Evolutionary conservation across 2,113 vertebrate species (phyloP).

Genomic region (Bos javanicus): DNA sequence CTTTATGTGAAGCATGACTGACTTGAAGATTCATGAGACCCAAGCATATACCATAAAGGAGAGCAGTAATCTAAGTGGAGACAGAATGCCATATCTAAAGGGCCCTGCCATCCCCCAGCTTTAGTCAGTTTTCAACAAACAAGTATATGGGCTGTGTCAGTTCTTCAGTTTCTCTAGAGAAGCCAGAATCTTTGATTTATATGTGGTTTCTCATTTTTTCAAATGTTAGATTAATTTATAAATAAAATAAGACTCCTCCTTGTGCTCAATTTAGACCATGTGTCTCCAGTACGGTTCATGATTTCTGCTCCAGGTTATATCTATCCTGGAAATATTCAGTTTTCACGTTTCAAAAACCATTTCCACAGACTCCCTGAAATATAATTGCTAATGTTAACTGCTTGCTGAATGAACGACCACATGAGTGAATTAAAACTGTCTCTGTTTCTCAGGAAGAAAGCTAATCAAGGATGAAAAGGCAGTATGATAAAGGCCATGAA

Average conservation of each 20-base stretch:
- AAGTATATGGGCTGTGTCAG: not conserved
- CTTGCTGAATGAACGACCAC: not conserved
- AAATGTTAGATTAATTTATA: not conserved
- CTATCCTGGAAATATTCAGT: not conserved
- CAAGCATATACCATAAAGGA: not conserved
- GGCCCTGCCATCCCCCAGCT: not conserved
- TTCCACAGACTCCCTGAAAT: not conserved
- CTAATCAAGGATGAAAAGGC: not conserved
- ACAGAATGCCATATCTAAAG: not conserved
- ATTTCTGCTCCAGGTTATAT: not conserved
- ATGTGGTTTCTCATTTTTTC: not conserved
- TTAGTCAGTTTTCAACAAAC: too few relatives aligned
- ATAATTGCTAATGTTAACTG: not conserved
- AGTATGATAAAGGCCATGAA: not conserved
- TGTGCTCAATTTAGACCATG: not conserved
- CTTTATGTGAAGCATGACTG: not conserved
- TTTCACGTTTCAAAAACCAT: not conserved
- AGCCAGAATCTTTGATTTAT: not conserved
- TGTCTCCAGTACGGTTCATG: not conserved
- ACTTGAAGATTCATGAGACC: not conserved
- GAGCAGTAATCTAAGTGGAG: too few relatives aligned
- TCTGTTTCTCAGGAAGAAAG: not conserved
- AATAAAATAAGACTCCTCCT: not conserved
- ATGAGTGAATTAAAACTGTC: not conserved
- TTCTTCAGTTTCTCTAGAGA: not conserved